Conservation (phyloP, 2,888 invertebrate species). For the Lamellibrachia satsuma region DNA sequence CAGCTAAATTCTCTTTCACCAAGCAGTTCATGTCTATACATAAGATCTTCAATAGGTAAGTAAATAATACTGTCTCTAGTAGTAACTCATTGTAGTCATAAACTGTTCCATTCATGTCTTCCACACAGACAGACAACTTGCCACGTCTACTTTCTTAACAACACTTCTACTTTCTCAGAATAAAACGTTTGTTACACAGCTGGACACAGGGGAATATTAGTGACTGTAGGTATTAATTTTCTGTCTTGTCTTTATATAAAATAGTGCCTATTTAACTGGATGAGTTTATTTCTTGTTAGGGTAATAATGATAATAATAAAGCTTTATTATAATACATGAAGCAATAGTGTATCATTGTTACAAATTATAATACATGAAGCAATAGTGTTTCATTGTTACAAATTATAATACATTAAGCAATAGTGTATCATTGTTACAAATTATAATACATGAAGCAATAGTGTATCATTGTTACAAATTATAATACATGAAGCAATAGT, state of each 20-base stretch:
- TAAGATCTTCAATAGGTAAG: not conserved
- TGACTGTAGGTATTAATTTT: not conserved
- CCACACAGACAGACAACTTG: not conserved
- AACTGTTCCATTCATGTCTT: not conserved
- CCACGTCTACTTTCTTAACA: not conserved
- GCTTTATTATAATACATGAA: not conserved
- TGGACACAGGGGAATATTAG: not conserved
- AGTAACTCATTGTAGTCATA: not conserved
- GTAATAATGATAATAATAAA: not conserved
- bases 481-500: not conserved
- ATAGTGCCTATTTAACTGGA: not conserved
- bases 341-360: not conserved
- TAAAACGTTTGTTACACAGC: not conserved
- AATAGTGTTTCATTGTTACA: no score
- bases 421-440: no score
- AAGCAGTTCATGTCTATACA: not conserved
- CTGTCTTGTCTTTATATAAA: not conserved
- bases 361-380: not conserved
- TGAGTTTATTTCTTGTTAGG: not conserved
- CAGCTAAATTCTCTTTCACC: not conserved
- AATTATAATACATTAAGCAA: no score
- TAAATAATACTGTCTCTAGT: not conserved
- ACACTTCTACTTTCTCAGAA: not conserved
- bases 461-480: no score
- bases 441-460: no score